Conservation (phyloP, 1,140 invertebrate genomes). For the Lutraria rhynchaena region DNA sequence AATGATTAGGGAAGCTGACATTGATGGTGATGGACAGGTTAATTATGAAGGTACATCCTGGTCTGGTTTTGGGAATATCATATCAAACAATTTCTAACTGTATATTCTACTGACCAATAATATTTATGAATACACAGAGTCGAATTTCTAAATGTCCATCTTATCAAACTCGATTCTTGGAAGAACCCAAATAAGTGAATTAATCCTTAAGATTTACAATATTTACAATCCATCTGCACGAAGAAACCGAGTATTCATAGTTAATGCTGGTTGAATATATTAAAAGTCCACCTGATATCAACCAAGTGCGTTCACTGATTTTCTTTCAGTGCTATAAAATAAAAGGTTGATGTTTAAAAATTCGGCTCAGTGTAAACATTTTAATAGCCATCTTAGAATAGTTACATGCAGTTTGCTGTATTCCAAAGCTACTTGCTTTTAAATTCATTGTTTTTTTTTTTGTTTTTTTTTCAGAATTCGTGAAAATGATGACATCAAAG, state of each 20-base stretch:
- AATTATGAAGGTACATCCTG: too few relatives aligned
- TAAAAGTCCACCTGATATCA: too few relatives aligned
- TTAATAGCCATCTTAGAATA: neutral
- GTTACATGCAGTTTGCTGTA: neutral
- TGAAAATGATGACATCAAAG: constrained; percentile 15
- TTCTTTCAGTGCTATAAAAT: neutral
- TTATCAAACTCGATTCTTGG: too few relatives aligned
- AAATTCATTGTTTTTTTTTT: neutral
- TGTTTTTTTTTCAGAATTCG: constrained; percentile 14
- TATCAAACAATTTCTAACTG: too few relatives aligned
- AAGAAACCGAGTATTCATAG: too few relatives aligned
- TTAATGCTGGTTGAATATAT: constrained; percentile 74
- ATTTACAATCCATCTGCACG: too few relatives aligned
- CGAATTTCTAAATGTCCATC: too few relatives aligned
- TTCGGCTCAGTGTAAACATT: neutral
- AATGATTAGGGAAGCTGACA: constrained; percentile 95
- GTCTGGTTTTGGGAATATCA: too few relatives aligned
- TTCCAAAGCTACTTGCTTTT: neutral
- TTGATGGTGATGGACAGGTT: constrained; percentile 95
- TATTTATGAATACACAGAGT: too few relatives aligned
- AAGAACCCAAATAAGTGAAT: too few relatives aligned
- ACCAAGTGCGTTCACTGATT: constrained; percentile 52
- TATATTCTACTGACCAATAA: too few relatives aligned
- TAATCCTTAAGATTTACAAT: too few relatives aligned
- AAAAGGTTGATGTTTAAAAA: neutral